Conservation (phyloP, 2,113 vertebrate genomes). For the Strigops habroptila region DNA sequence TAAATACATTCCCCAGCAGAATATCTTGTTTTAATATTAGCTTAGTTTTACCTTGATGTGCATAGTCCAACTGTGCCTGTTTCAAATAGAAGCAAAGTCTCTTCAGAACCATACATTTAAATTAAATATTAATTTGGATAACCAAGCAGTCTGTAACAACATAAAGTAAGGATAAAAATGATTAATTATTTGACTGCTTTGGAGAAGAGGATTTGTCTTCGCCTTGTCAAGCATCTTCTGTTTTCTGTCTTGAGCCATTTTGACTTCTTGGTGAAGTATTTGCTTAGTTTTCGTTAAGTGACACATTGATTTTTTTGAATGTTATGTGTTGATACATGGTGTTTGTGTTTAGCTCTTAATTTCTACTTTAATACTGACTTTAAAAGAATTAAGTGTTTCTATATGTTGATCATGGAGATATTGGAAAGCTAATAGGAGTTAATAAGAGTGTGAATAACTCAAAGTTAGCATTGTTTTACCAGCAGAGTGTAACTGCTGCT, state of each 20-base stretch:
- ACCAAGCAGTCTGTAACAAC: not conserved
- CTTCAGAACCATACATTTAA: not conserved
- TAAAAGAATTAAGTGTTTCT: not conserved
- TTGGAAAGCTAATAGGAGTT: not conserved
- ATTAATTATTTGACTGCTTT: not conserved
- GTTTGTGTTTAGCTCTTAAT: not conserved
- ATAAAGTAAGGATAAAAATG: not conserved
- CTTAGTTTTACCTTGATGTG: not conserved
- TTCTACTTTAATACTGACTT: not conserved
- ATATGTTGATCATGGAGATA: not conserved
- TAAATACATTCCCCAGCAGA: not conserved
- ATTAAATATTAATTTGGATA: not conserved
- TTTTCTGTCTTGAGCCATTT: not conserved
- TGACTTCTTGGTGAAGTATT: not conserved
- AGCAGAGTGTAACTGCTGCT: not conserved
- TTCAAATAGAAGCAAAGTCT: not conserved
- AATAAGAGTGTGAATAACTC: not conserved
- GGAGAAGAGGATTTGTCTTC: not conserved
- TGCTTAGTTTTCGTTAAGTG: not conserved
- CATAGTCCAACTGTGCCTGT: not conserved
- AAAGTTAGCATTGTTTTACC: not conserved
- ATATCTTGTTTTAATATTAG: not conserved
- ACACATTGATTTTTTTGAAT: not conserved
- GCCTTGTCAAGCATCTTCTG: not conserved
- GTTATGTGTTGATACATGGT: accelerated